Base-by-base conservation (phyloP, 1,140 invertebrate genomes). In the Papilio aristodemus region DNA sequence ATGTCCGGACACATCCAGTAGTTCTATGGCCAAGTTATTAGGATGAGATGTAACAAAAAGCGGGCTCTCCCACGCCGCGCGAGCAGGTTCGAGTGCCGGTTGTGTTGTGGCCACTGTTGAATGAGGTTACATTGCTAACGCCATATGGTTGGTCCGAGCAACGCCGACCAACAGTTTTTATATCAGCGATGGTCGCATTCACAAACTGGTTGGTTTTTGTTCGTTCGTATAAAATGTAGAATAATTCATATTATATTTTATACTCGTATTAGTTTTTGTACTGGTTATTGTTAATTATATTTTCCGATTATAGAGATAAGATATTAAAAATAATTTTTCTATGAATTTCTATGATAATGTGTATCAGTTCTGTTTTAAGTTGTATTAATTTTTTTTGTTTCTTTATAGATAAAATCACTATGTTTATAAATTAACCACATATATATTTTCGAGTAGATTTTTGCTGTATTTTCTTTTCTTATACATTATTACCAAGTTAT, bases 81-180 rank as follows among this genome's bases (percentile, higher is more conserved):
- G 59, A 62, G 59, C 59, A 36, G 59, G 59, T 62, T 62, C 36
- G 59, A 37, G 59, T 6, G 32, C 8, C 36, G 14, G 36, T n/a
- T 36, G 27, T 36, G 14, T 27, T 57, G 38, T 9, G 54, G 54
- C 11, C 19, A 46, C 46, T 22, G 32, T 62, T 62, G 32, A 62
- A 62, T 62, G 59, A 19, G 14, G 59, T 17, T 37, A 59, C 8
- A 22, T 58, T 11, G 1, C 19, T 14, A 58, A 58, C 32, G 38
- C 57, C 57, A 62, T 62, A 62, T 38, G 32, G 59, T 46, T n/a
- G n/a, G n/a, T n/a, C n/a, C n/a, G n/a, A n/a, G n/a, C 59, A 36
- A 19, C 13, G 9, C 13, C 43, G 43, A 50, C 58, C 57, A 39
- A 38, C 32, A 54, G 2, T 62, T 36, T 36, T 62, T 38, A 38